Conservation (phyloP, 1,140 invertebrate species). For the Tenebrio molitor region DNA sequence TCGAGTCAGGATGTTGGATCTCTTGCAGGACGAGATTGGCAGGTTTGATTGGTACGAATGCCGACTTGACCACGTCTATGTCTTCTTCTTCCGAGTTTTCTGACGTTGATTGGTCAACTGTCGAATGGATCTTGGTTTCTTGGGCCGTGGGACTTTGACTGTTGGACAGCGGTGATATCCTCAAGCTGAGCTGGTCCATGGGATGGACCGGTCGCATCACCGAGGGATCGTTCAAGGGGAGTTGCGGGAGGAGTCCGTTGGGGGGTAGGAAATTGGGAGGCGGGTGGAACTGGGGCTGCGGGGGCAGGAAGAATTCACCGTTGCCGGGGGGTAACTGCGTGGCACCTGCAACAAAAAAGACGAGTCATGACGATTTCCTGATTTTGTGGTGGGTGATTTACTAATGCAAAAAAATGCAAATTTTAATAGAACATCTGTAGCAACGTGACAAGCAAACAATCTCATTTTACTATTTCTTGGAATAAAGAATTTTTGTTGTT, state of each 20-base stretch:
- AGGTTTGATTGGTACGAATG: constrained; percentile 75
- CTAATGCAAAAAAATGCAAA: too few species aligned
- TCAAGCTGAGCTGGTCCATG: constrained; percentile 58
- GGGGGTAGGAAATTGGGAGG: constrained; percentile 53
- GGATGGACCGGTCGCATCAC: constrained; percentile 39
- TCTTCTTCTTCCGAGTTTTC: constrained; percentile 74
- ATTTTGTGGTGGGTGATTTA: too few species aligned
- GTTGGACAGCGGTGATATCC: constrained; percentile 58
- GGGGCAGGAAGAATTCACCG: constrained; percentile 69
- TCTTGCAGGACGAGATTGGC: constrained; percentile 65
- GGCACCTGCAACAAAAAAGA: constrained; percentile 10
- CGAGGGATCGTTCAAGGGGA: not conserved
- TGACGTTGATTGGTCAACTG: constrained; percentile 71
- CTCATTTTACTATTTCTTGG: too few species aligned
- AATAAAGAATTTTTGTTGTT: too few species aligned
- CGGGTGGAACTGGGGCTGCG: constrained; percentile 64
- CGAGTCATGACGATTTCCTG: too few species aligned
- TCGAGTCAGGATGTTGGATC: constrained; percentile 72
- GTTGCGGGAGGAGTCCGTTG: constrained; percentile 5
- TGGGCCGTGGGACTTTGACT: constrained; percentile 52
- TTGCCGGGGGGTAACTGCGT: constrained; percentile 62
- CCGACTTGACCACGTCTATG: constrained; percentile 82
- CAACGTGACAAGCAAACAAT: too few species aligned
- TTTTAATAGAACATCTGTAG: too few species aligned
- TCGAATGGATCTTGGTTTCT: constrained; percentile 71